Evolutionary conservation across 2,797 vertebrate species (phyloP), one percentile per base, ranked within the genome.

Genomic region (Poecile montanus): DNA sequence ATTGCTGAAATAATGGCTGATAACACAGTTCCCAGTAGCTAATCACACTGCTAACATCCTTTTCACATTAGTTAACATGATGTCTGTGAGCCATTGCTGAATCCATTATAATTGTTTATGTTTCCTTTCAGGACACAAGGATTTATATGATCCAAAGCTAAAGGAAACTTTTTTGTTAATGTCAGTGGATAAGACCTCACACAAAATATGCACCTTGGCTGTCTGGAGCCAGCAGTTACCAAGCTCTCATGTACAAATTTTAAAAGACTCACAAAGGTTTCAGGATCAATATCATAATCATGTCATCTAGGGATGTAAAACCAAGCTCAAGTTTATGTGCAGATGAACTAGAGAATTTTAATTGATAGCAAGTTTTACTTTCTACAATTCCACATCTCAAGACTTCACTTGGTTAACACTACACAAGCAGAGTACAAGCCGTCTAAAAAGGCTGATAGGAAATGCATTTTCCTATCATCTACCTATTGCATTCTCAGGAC

Each of bases 11-110:
- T 87, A 91, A 91, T 1, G 6, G 71, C 88, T 92, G 86, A 62
- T 74, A 94, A 85, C 92, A 94, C 65, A 92, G 93, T 94, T 70
- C 74, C 66, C 74, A 76, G 79, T 16, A 80, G 72, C 85, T 93
- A 93, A 95, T 79, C 42, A 92, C 63, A 48, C 65, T 65, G 71
- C 84, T 95, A 92, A 81, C 84, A 88, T 73, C 65, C 70, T 85
- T 45, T 65, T 67, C 78, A 72, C 63, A 21, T 75, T 77, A 75
- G 40, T 83, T 67, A 73, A 84, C 23, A 36, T 8, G 6, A 38
- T 70, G 89, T 38, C 72, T 60, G 32, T 34, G 72, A 94, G 32
- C 30, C 58, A 8, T 21, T 90, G 82, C 71, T 86, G 11, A 40
- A 87, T 63, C 47, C 47, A 34, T 71, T 58, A 50, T 19, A 57